These are phyloP conservation scores for Lytechinus pictus DNA, from an alignment of 35 echinoderm and acorn worm genomes.

Conservation along the genomic window DNA sequence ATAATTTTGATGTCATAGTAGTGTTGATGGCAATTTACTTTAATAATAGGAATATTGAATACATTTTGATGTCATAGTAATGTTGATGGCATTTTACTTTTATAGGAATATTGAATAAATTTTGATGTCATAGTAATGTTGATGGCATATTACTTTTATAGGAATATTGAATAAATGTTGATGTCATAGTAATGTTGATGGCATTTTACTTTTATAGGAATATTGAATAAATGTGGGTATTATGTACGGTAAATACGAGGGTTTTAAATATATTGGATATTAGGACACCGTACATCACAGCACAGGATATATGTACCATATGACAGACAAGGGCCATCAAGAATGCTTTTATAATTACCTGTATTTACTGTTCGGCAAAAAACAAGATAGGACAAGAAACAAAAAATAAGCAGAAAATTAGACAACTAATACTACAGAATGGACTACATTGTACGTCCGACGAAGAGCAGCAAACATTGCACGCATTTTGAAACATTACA, in stretches of 20 bases:
- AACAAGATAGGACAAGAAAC: not conserved
- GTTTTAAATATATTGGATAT: not conserved
- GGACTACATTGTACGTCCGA: not conserved
- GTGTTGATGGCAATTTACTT: not conserved
- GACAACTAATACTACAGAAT: not conserved
- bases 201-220: not conserved
- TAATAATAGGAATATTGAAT: not conserved
- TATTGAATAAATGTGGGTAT: conserved; percentile 1
- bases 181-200: not conserved
- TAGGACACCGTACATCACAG: not conserved
- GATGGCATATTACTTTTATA: not conserved
- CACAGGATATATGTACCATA: not conserved
- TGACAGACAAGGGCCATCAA: not conserved
- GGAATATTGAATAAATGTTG: not conserved
- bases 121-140: too few relatives aligned
- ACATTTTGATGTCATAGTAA: too few relatives aligned
- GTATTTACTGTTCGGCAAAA: not conserved
- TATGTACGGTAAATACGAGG: not conserved
- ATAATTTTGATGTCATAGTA: not conserved
- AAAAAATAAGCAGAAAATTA: not conserved
- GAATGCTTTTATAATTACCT: not conserved
- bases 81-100: not conserved
- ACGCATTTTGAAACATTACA: not conserved
- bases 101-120: not conserved
- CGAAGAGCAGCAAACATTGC: not conserved